A percentile compares a stretch with the other conserved stretches of the same genome.
Evolutionary conservation across 2,113 vertebrate genomes (phyloP).

Genomic region (Eulemur rufifrons): DNA sequence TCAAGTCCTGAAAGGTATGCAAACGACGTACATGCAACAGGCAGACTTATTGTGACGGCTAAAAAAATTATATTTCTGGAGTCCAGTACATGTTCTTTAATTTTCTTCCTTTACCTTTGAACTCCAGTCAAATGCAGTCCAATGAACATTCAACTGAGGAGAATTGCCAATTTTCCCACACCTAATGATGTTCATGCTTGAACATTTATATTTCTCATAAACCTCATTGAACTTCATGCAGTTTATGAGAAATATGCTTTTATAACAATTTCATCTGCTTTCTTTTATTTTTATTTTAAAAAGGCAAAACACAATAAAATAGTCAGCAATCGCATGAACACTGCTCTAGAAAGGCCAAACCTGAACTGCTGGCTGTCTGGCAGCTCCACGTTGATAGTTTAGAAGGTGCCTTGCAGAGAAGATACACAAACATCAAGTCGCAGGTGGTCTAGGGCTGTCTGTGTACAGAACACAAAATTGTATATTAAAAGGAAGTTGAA

Average conservation of each 20-base stretch:
- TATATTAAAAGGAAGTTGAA: neutral
- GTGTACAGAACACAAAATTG: neutral
- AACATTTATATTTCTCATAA: neutral
- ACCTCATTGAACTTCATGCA: too few relatives aligned
- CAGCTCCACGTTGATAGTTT: neutral
- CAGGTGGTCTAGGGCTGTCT: neutral
- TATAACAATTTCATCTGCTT: neutral
- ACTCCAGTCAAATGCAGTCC: neutral
- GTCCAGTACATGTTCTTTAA: neutral
- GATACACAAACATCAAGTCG: too few relatives aligned
- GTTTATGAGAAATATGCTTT: neutral
- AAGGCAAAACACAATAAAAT: neutral
- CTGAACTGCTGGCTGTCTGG: neutral
- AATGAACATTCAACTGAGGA: neutral
- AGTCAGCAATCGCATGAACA: neutral
- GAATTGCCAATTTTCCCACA: neutral
- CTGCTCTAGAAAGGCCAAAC: neutral
- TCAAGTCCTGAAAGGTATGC: too few relatives aligned
- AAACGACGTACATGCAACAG: neutral
- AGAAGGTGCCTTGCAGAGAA: neutral
- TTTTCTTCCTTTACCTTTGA: conserved; percentile 7
- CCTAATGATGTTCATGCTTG: neutral
- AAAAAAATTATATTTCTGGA: neutral
- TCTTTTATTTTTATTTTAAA: neutral
- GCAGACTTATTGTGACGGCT: neutral